Evolutionary conservation across 1,140 invertebrate genomes (phyloP), one percentile per base, ranked within the genome.

Genomic region (Cyrtorhinus lividipennis): DNA sequence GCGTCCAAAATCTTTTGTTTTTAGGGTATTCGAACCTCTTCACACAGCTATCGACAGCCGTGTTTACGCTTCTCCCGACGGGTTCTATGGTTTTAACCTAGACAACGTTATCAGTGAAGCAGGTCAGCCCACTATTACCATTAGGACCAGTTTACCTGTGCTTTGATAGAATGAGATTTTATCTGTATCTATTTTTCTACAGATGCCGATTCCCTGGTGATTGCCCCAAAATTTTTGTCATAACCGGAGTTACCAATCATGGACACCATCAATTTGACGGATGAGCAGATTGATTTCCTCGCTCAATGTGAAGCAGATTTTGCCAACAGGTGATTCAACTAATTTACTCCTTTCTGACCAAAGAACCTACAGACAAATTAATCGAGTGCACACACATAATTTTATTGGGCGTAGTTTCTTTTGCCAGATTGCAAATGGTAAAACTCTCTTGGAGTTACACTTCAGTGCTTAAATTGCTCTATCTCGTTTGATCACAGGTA

Each of bases 271-370:
- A 59, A 46, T 25, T 44, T 74, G 8, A 73, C 73, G 2, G 72
- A 76, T 20, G 70, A 69, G 53, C 75, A 78, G 63, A 53, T 73
- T 2, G 69, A 71, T 24, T 79, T 80, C 61, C 62, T 81, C 20
- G 71, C 72, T 27, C 72, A 77, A 66, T 81, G 78, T 62, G 78
- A 81, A 61, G 66, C 72, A 20, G 77, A 80, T 67, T 81, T 81
- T 65, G 68, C 58, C 26, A 59, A 59, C 58, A 59, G 58, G 58
- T 59, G 24, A 38, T 8, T 15, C 30, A 38, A 5, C 30, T 15
- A 38, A 38, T 38, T 38, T 15, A 8, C 30, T 15, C 30, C 30
- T 38, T 38, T 8, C 15, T 38, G 30, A 8, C 30, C 30, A 38
- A 38, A 8, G 5, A 5, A 38, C 30, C 30, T 8, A 38, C 5